Percentiles rank a stretch among this genome's conserved stretches.
Conservation (phyloP, 2,797 vertebrate species). For the Pseudochaenichthys georgianus region DNA sequence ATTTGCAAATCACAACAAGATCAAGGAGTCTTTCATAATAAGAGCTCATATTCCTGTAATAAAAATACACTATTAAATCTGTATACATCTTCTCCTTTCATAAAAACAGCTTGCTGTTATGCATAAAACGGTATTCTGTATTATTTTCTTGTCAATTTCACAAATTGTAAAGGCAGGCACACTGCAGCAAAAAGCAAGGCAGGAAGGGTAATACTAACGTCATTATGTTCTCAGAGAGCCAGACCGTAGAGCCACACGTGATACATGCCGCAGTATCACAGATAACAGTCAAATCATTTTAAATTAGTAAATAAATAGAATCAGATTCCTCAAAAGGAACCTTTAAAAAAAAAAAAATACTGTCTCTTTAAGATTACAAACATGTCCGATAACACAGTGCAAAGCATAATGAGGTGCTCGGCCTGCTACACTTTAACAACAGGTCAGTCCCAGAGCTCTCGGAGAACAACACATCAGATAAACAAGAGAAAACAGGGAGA, state of each 20-base stretch:
- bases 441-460: constrained; percentile 60
- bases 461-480: constrained; percentile 43
- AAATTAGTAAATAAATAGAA: constrained; percentile 3
- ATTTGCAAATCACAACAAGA: constrained; percentile 69
- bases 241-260: constrained; percentile 58
- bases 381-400: constrained; percentile 73
- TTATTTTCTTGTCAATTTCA: constrained; percentile 90
- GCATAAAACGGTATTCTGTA: constrained; percentile 78
- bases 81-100: constrained; percentile 71
- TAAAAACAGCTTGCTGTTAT: constrained; percentile 80
- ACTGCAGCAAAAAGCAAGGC: constrained; percentile 84
- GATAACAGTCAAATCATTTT: constrained; percentile 17
- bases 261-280: constrained; percentile 70
- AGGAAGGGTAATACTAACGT: constrained; percentile 74
- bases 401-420: constrained; percentile 64
- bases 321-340: constrained; percentile 60
- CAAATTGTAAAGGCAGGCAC: constrained; percentile 87
- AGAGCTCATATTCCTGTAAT: constrained; percentile 82
- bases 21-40: constrained; percentile 79
- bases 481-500: constrained; percentile 17
- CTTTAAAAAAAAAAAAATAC: constrained; percentile 75
- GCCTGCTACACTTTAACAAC: constrained; percentile 60
- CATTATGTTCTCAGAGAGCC: constrained; percentile 68
- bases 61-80: constrained; percentile 88
- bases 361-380: constrained; percentile 81